Evolutionary conservation across 2,797 vertebrate species (phyloP).

Genomic region (Nothura maculosa): DNA sequence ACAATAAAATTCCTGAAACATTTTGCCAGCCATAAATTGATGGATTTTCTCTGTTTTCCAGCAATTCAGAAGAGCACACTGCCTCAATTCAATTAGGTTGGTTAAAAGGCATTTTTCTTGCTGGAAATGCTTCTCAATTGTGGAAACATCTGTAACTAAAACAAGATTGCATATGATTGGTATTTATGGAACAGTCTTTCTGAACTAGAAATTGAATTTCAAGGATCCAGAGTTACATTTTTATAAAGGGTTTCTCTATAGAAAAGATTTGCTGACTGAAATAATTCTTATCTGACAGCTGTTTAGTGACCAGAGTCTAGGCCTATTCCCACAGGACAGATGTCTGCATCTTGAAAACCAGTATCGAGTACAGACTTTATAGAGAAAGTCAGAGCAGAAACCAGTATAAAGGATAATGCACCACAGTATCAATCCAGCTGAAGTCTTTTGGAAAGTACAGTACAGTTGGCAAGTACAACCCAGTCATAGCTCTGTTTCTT

Average conservation of each 20-base stretch:
- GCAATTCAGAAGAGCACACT: not conserved
- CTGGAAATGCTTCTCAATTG: slow-evolving; percentile 1
- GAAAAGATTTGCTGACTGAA: slow-evolving; percentile 17
- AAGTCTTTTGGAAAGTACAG: not conserved
- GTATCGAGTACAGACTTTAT: not conserved
- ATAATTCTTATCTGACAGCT: not conserved
- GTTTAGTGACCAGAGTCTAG: not conserved
- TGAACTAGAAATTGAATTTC: slow-evolving; percentile 41
- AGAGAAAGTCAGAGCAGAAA: not conserved
- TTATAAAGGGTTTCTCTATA: not conserved
- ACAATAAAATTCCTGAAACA: slow-evolving; percentile 21
- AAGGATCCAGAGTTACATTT: not conserved
- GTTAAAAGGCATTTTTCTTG: slow-evolving; percentile 58
- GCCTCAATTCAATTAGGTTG: slow-evolving; percentile 39
- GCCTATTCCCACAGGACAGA: not conserved
- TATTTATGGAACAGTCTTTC: slow-evolving; percentile 19
- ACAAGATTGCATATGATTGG: slow-evolving; percentile 24
- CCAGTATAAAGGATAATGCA: not conserved
- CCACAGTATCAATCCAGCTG: rapidly evolving
- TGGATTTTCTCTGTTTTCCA: slow-evolving; percentile 20
- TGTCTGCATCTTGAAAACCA: not conserved
- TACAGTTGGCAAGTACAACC: not conserved
- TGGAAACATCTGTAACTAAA: slow-evolving; percentile 52
- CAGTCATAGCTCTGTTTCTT: not conserved
- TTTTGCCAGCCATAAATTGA: not conserved